Percentiles rank a stretch among this genome's conserved stretches.
Conservation (phyloP, 1,140 invertebrate species). For the Bemisia tabaci region DNA sequence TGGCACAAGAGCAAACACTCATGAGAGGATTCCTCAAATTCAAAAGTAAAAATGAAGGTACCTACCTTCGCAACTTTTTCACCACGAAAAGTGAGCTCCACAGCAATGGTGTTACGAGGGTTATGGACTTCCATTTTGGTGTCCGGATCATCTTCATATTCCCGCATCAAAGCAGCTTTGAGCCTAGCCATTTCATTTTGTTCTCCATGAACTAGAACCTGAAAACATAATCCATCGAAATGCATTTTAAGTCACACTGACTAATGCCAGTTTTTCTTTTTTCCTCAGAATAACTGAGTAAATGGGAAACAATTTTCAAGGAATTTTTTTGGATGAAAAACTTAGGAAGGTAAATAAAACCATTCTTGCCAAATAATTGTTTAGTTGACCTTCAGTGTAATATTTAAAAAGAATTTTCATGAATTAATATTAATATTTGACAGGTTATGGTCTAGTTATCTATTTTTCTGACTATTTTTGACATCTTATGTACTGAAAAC, state of each 20-base stretch:
- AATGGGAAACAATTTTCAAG: background rate
- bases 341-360: too few species aligned
- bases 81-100: slow-evolving; percentile 87
- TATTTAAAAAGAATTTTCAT: too few species aligned
- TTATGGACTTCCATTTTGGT: slow-evolving; percentile 88
- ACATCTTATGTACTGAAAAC: too few species aligned
- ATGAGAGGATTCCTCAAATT: too few species aligned
- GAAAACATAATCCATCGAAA: slow-evolving; percentile 6
- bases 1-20: too few species aligned
- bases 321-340: background rate
- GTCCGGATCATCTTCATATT: slow-evolving; percentile 83
- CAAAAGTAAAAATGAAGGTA: too few species aligned
- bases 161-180: slow-evolving; percentile 82
- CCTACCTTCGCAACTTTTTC: slow-evolving; percentile 93
- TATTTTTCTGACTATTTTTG: too few species aligned
- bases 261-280: background rate
- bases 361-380: too few species aligned
- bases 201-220: slow-evolving; percentile 94
- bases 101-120: slow-evolving; percentile 86
- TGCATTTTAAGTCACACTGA: background rate
- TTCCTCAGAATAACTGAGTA: background rate
- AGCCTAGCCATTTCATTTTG: slow-evolving; percentile 96
- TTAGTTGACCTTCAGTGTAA: too few species aligned
- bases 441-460: too few species aligned
- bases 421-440: too few species aligned